A percentile compares a stretch with the other conserved stretches of the same genome.
Conservation (phyloP, 92 coral and sea anemone species). For the Galaxea fascicularis region DNA sequence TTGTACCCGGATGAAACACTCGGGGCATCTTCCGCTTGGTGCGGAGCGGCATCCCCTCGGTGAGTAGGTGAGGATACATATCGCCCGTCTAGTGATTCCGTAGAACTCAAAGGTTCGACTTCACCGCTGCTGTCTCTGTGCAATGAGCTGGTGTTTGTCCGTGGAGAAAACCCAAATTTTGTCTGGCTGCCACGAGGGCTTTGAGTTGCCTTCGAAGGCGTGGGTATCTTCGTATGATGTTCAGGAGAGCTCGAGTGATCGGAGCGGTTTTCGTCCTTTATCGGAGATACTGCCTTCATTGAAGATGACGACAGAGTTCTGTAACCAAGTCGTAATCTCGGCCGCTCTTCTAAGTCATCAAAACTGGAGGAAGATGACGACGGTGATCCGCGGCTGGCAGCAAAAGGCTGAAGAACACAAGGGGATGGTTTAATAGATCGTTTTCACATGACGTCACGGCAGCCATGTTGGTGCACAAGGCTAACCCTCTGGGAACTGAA, state of each 20-base stretch:
- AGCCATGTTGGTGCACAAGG: too few species aligned
- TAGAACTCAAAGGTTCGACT: conserved; percentile 58
- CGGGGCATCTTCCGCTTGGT: conserved; percentile 84
- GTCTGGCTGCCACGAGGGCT: conserved; percentile 67
- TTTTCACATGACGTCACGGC: too few species aligned
- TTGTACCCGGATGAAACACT: conserved; percentile 98
- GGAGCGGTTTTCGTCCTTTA: conserved; percentile 51
- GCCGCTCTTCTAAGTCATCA: conserved; percentile 81
- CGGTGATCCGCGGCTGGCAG: conserved; percentile 80
- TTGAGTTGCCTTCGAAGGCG: conserved; percentile 48
- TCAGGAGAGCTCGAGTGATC: conserved; percentile 50
- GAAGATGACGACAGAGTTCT: conserved; percentile 91
- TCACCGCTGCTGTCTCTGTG: conserved; percentile 79
- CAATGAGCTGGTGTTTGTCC: conserved; percentile 46
- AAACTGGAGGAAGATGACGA: conserved; percentile 66
- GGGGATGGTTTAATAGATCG: not conserved
- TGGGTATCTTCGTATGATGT: conserved; percentile 60
- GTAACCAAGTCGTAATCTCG: conserved; percentile 89
- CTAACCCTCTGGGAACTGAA: too few species aligned
- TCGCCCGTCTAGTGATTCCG: conserved; percentile 73
- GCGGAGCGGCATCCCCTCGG: conserved; percentile 48
- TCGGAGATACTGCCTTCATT: conserved; percentile 69
- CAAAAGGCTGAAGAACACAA: conserved; percentile 67
- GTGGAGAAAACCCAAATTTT: conserved; percentile 64
- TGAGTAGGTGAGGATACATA: conserved; percentile 65